Base-by-base conservation (phyloP, 2,797 vertebrate genomes). In the Helarctos malayanus region DNA sequence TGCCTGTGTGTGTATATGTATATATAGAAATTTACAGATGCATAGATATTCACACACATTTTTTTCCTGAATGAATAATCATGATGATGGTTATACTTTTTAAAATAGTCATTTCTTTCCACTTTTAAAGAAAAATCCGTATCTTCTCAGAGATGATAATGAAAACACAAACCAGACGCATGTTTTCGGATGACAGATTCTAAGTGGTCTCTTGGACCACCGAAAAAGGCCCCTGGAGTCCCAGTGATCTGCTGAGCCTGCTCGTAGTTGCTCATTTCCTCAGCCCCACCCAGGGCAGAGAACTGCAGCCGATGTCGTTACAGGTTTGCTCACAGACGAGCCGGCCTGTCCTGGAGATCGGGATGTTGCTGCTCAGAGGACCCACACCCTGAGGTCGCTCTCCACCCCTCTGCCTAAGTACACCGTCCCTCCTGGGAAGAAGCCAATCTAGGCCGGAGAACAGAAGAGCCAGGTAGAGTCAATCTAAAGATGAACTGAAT, bases 141-240 rank as follows among this genome's bases (percentile, higher is more conserved):
- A 89, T 94, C n/a, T 94, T 71, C 56, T 94, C 78, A 95, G 75
- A 92, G 38, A 81, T 81, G 56, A 69, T 73, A 89, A 25, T 91
- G 65, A 89, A 97, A 84, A 94, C 63, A 54, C 54, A 96, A 95
- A 63, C n/a, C 54, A 90, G 56, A 87, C 15, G 61, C 21, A 45
- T 19, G 49, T 49, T 78, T 87, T 91, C 69, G n/a, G 80, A 47
- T 82, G 57, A 65, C n/a, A 47, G 68, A 45, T 79, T 94, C 90
- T 85, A 59, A 45, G 32, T 85, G 41, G 80, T 89, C 56, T 57
- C 82, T 92, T 38, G 5, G 80, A 90, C 80, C 57, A 80, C 57
- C 23, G 59, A 15, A 83, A 75, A 79, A 65, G 47, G 21, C 41
- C 47, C 82, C 35, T 45, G 29, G 76, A 68, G 78, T 82, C 65